Evolutionary conservation across 2,797 vertebrate genomes (phyloP), one percentile per base, ranked within the genome.

Genomic region (Anguilla megastoma): DNA sequence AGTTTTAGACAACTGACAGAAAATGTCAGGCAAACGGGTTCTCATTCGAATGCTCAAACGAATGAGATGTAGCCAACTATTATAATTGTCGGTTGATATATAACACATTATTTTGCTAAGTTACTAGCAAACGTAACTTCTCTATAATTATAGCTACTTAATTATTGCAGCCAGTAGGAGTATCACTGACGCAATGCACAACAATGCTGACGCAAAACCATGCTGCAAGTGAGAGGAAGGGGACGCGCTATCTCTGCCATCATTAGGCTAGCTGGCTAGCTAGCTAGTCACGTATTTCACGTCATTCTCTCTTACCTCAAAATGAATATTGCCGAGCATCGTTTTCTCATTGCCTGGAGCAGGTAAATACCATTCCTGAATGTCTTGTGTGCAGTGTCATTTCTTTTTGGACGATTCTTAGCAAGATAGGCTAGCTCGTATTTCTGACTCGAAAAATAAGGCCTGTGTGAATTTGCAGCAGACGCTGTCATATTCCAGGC

Each of bases 401-500:
- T 83, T 86, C 84, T 54, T 60, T 86, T 82, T 86, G 85, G 27
- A 36, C 30, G 33, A 76, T 14, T 45, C 84, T 74, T 60, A 69
- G 56, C 79, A 16, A 69, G 71, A 58, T 69, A 90, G 89, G 21
- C 14, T 50, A 9, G 83, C 12, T 52, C 12, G 83, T 56, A 33
- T 52, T 45, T 60, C 2, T 91, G 41, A 83, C 58, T 52, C 85
- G 89, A 88, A 91, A 90, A 92, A 92, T 90, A 69, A 89, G 93
- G 94, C 94, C 94, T 91, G 84, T 83, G 79, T 50, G 76, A 80
- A 86, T 91, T 54, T 91, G 82, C 88, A 87, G 89, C 86, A 90
- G 85, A 90, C 82, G 90, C 63, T 92, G 91, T 88, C 86, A 89
- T 0, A 87, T 87, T 74, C 80, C 4, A 27, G 63, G 84, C 33